Percentiles rank a stretch among this genome's conserved stretches.
phyloP scores from a whole-genome alignment of 2,113 vertebrate genomes.

The Oryzias javanicus region DNA sequence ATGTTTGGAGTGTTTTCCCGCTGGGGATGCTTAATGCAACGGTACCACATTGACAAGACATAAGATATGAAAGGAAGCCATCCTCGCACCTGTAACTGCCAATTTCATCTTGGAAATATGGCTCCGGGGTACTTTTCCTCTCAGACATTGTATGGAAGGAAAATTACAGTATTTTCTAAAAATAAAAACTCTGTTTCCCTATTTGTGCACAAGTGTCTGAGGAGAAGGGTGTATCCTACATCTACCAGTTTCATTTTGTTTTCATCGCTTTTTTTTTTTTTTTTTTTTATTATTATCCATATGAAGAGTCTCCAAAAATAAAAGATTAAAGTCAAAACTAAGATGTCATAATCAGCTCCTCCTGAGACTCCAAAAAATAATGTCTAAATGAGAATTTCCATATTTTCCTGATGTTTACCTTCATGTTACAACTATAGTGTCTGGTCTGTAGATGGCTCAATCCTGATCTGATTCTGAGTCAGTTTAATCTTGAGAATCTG shows the following conservation, averaged over 20 bases:
- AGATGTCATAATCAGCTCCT: too few species aligned
- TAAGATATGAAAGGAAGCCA: conserved; percentile 7
- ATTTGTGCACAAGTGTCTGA: conserved; percentile 24
- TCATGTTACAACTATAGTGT: too few species aligned
- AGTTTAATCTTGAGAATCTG: too few species aligned
- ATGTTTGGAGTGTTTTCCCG: conserved; percentile 34
- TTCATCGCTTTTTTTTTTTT: conserved; percentile 32
- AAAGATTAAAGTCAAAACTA: too few species aligned
- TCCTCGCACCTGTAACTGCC: conserved; percentile 9
- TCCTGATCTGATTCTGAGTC: too few species aligned
- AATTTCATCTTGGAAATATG: conserved; percentile 23
- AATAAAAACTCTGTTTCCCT: not conserved
- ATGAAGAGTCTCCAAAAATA: conserved; percentile 17
- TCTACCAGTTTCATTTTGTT: conserved; percentile 20
- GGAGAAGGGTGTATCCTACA: conserved; percentile 21
- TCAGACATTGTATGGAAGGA: not conserved
- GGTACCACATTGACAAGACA: conserved; percentile 7
- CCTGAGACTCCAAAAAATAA: too few species aligned
- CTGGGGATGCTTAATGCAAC: conserved; percentile 23
- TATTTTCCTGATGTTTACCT: too few species aligned
- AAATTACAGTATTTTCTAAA: not conserved
- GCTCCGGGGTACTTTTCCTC: conserved; percentile 1
- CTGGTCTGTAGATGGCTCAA: too few species aligned
- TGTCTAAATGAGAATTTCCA: too few species aligned
- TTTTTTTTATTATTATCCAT: not conserved